A percentile compares a stretch with the other conserved stretches of the same genome.
phyloP scores from a whole-genome alignment of 2,888 invertebrate species.

The Morinoia aosen region DNA sequence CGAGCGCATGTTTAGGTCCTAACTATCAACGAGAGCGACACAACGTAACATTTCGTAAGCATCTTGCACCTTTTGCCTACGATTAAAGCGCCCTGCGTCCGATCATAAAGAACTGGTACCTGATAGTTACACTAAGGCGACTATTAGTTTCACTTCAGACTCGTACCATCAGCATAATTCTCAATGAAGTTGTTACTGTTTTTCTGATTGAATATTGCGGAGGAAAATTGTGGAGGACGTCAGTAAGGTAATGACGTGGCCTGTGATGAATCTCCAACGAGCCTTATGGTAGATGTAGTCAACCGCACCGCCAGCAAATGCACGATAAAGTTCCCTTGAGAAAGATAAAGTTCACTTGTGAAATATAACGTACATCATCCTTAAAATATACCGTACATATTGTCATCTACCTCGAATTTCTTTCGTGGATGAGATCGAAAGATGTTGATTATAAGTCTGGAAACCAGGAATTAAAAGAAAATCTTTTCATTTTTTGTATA shows the following conservation, averaged over 20 bases:
- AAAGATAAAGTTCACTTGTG: no score
- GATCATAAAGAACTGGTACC: neutral
- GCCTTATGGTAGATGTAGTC: neutral
- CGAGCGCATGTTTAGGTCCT: neutral
- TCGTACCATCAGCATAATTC: neutral
- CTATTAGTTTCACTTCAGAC: slow-evolving; percentile 42
- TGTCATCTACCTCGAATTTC: neutral
- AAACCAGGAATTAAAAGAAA: neutral
- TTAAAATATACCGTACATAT: neutral
- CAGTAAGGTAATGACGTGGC: neutral
- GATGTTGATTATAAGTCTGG: neutral
- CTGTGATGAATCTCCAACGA: neutral
- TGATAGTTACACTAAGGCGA: slow-evolving; percentile 5
- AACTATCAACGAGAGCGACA: neutral
- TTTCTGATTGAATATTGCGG: neutral
- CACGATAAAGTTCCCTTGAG: neutral
- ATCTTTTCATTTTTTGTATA: neutral
- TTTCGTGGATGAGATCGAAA: neutral
- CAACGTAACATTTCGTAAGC: neutral
- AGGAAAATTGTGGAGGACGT: neutral
- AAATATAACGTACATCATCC: neutral
- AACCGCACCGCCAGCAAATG: neutral
- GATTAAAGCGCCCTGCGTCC: neutral
- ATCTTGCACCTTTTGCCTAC: slow-evolving; percentile 7
- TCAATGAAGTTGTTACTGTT: neutral